Evolutionary conservation across 2,113 vertebrate genomes (phyloP).

Genomic region (Spea bombifrons): DNA sequence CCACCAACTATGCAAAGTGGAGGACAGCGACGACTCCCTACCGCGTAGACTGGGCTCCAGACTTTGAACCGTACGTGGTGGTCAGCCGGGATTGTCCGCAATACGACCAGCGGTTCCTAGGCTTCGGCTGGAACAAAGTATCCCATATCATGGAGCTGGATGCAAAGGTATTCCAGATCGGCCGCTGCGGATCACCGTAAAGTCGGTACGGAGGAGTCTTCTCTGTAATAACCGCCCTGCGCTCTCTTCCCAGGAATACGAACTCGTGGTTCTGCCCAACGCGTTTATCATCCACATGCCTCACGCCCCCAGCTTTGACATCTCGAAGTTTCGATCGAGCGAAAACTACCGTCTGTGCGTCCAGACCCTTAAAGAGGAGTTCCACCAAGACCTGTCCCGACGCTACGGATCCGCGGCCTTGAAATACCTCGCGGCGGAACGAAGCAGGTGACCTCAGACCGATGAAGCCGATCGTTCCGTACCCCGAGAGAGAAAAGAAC

Average conservation of each 20-base stretch:
- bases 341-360: slow-evolving; percentile 82
- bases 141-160: slow-evolving; percentile 93
- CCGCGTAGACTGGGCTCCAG: slow-evolving; percentile 83
- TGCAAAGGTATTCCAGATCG: slow-evolving; percentile 75
- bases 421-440: slow-evolving; percentile 92
- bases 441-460: slow-evolving; percentile 64
- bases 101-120: slow-evolving; percentile 91
- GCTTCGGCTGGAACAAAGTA: slow-evolving; percentile 98
- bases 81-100: slow-evolving; percentile 86
- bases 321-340: slow-evolving; percentile 91
- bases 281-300: slow-evolving; percentile 98
- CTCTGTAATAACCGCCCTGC: not conserved
- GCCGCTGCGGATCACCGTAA: not conserved
- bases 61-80: slow-evolving; percentile 94
- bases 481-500: no score
- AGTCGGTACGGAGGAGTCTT: not conserved
- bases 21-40: slow-evolving; percentile 84
- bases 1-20: slow-evolving; percentile 91
- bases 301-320: slow-evolving; percentile 90
- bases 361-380: slow-evolving; percentile 86
- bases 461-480: no score
- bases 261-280: slow-evolving; percentile 89
- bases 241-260: slow-evolving; percentile 75
- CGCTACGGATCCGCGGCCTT: slow-evolving; percentile 86
- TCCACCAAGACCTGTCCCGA: slow-evolving; percentile 93